A percentile compares a stretch with the other conserved stretches of the same genome.
Evolutionary conservation across 2,888 invertebrate species (phyloP).

Genomic region (Netelia virgata): DNA sequence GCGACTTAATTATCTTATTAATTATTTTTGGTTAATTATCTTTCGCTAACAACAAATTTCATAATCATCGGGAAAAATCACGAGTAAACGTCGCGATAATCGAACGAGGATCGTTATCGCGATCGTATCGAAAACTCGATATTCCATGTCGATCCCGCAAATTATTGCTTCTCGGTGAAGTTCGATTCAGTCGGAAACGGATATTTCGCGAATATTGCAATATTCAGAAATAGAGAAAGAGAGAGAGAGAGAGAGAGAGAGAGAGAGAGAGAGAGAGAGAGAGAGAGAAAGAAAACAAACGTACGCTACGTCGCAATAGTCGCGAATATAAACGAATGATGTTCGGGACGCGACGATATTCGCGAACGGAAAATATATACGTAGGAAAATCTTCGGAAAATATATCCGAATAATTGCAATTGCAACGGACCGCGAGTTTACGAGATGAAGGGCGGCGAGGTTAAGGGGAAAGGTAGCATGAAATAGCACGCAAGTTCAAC

Average conservation of each 20-base stretch:
- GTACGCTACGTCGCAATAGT: slow-evolving; percentile 2
- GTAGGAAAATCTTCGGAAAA: no score
- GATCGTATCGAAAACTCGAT: no score
- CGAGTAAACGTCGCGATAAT: no score
- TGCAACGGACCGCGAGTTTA: not conserved
- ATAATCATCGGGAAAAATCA: no score
- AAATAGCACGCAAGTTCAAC: slow-evolving; percentile 23
- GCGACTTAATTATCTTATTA: no score
- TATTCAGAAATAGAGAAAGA: not conserved
- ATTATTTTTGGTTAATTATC: no score
- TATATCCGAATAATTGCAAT: slow-evolving; percentile 2
- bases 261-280: not conserved
- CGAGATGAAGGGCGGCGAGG: not conserved
- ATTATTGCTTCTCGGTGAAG: not conserved
- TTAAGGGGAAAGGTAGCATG: not conserved
- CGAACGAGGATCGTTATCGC: no score
- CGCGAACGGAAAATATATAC: slow-evolving; percentile 6
- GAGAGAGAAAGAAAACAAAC: not conserved
- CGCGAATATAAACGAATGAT: slow-evolving; percentile 45
- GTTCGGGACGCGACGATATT: slow-evolving; percentile 38
- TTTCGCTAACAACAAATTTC: no score
- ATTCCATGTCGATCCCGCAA: no score
- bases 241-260: not conserved
- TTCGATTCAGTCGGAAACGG: not conserved
- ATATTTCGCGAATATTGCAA: slow-evolving; percentile 18